Evolutionary conservation across 2,113 vertebrate genomes (phyloP).

Genomic region (Nyctereutes procyonoides): DNA sequence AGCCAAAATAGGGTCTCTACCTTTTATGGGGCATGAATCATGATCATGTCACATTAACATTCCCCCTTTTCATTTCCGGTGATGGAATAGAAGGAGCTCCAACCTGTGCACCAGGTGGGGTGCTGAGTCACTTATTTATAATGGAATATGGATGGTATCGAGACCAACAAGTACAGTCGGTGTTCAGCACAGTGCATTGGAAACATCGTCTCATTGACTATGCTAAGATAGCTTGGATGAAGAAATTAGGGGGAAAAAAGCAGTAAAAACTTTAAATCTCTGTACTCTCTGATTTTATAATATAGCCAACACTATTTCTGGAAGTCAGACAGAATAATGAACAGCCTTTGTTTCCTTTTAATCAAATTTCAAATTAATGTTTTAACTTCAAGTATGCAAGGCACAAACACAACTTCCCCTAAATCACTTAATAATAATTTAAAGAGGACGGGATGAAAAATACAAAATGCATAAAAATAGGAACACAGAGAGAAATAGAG

Average conservation of each 20-base stretch:
- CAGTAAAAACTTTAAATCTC: not conserved
- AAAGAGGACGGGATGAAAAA: not conserved
- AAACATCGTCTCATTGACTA: not conserved
- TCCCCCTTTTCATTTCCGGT: not conserved
- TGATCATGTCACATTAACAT: not conserved
- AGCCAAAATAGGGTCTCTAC: not conserved
- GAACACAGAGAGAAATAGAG: not conserved
- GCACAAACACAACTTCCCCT: constrained; percentile 34
- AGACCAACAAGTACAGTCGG: not conserved
- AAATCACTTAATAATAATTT: constrained; percentile 4
- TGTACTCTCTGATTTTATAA: not conserved
- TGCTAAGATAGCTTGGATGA: constrained; percentile 23
- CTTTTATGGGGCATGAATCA: constrained; percentile 39
- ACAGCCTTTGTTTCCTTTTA: constrained; percentile 24
- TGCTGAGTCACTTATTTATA: not conserved
- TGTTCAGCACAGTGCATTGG: not conserved
- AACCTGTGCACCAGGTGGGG: not conserved
- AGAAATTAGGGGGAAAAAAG: constrained; percentile 7
- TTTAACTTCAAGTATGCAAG: not conserved
- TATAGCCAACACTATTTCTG: not conserved
- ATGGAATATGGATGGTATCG: not conserved
- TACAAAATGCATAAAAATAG: not conserved
- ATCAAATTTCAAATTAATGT: constrained; percentile 50
- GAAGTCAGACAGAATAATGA: constrained; percentile 41
- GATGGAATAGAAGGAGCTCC: not conserved